These are phyloP conservation scores for Formica selysi DNA, from an alignment of 1,140 invertebrate genomes.

Conservation along the genomic window DNA sequence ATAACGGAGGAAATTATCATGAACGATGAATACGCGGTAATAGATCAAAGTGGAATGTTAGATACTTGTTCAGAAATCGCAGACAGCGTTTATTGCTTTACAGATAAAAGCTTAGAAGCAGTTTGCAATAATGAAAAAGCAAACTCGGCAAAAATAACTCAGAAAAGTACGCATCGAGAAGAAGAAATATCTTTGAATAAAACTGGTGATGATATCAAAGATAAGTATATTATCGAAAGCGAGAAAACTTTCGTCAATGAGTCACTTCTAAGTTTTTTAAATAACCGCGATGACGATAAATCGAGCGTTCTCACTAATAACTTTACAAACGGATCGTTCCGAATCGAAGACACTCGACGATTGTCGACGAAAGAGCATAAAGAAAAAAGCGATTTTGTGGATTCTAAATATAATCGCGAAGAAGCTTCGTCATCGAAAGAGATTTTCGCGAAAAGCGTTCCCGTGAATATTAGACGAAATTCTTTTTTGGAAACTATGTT, in stretches of 20 bases:
- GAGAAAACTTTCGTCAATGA: constrained; percentile 15
- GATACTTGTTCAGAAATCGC: neutral
- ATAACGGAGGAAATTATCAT: neutral
- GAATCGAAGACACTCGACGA: neutral
- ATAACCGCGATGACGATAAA: neutral
- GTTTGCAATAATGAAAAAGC: neutral
- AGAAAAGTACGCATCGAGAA: neutral
- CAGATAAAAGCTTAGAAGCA: constrained; percentile 11
- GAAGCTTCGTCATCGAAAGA: neutral
- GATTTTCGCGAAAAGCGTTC: neutral
- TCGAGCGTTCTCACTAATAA: neutral
- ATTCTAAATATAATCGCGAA: constrained; percentile 27
- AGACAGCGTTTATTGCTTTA: neutral
- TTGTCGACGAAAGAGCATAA: neutral
- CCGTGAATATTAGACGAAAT: constrained; percentile 68
- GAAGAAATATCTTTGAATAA: neutral
- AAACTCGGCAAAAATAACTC: neutral
- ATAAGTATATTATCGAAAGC: neutral
- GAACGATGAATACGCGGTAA: neutral
- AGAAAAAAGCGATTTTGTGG: neutral
- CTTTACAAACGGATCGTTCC: neutral
- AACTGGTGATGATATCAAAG: neutral
- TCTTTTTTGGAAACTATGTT: constrained; percentile 81
- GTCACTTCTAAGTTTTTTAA: constrained; percentile 21
- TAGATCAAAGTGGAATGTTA: constrained; percentile 4